Evolutionary conservation across 2,113 vertebrate species (phyloP).

Genomic region (Barnardius zonarius): DNA sequence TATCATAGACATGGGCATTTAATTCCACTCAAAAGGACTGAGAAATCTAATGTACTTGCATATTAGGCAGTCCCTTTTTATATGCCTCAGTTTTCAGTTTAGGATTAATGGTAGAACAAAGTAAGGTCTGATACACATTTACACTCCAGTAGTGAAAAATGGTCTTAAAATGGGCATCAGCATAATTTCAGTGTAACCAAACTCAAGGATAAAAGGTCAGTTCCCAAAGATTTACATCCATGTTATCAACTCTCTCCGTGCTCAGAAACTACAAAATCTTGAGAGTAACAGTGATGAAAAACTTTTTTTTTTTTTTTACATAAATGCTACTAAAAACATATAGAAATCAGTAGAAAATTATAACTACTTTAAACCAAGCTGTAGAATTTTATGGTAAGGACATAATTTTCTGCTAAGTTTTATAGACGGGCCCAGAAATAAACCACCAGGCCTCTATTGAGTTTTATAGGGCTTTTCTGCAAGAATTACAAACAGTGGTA

Average conservation of each 20-base stretch:
- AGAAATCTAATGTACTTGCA: neutral
- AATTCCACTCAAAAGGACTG: neutral
- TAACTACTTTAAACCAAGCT: constrained; percentile 48
- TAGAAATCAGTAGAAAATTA: constrained; percentile 56
- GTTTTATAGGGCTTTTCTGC: constrained; percentile 48
- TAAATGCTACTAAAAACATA: constrained; percentile 23
- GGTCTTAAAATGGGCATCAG: neutral
- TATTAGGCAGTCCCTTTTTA: neutral
- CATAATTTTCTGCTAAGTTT: constrained; percentile 64
- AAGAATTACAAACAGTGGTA: constrained; percentile 51
- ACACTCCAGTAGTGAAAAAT: neutral
- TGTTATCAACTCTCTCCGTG: neutral
- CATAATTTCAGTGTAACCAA: neutral
- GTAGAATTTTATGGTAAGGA: constrained; percentile 48
- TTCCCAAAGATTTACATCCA: neutral
- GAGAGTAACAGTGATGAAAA: neutral
- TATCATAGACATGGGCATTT: neutral
- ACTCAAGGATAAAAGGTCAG: neutral
- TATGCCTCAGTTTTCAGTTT: neutral
- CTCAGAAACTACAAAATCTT: neutral
- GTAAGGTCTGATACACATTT: neutral
- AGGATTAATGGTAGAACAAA: neutral
- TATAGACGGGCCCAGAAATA: constrained; percentile 51
- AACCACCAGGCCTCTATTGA: constrained; percentile 46
- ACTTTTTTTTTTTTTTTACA: neutral